Evolutionary conservation across 2,797 vertebrate genomes (phyloP).

Genomic region (Acanthurus lineatus): DNA sequence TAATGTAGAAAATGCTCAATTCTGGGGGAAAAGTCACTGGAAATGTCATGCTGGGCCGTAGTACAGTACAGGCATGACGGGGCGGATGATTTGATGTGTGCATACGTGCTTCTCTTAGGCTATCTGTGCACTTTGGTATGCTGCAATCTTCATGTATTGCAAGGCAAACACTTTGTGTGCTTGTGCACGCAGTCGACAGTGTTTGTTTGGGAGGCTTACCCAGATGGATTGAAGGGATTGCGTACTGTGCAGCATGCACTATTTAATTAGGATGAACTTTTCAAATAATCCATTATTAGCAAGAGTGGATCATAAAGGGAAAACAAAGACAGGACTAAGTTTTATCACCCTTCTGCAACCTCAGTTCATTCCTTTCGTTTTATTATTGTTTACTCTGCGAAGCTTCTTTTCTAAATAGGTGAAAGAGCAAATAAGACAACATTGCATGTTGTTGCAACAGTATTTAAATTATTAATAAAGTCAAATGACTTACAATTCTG

Average conservation of each 20-base stretch:
- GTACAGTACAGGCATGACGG: conserved; percentile 11
- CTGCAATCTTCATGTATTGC: not conserved
- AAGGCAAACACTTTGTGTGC: conserved; percentile 20
- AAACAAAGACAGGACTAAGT: conserved; percentile 53
- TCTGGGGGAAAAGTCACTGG: conserved; percentile 57
- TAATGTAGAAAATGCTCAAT: conserved; percentile 43
- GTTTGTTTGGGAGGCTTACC: conserved; percentile 59
- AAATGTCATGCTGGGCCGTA: conserved; percentile 54
- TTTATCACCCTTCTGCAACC: conserved; percentile 53
- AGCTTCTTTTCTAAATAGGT: conserved; percentile 55
- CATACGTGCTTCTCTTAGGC: conserved; percentile 1
- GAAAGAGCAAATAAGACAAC: conserved; percentile 60
- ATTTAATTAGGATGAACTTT: conserved; percentile 78
- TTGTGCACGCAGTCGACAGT: conserved; percentile 6
- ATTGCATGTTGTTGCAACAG: conserved; percentile 59
- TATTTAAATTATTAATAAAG: conserved; percentile 66
- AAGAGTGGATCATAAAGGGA: conserved; percentile 58
- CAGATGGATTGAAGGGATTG: conserved; percentile 55
- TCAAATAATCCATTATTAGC: conserved; percentile 74
- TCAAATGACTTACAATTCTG: conserved; percentile 54
- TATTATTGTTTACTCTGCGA: conserved; percentile 54
- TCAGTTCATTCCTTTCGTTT: conserved; percentile 25
- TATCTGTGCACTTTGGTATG: conserved; percentile 1
- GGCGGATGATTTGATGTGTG: conserved; percentile 38
- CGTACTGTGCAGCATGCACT: conserved; percentile 45